Evolutionary conservation across 1,140 invertebrate species (phyloP), one percentile per base, ranked within the genome.

Genomic region (Drosophila persimilis): DNA sequence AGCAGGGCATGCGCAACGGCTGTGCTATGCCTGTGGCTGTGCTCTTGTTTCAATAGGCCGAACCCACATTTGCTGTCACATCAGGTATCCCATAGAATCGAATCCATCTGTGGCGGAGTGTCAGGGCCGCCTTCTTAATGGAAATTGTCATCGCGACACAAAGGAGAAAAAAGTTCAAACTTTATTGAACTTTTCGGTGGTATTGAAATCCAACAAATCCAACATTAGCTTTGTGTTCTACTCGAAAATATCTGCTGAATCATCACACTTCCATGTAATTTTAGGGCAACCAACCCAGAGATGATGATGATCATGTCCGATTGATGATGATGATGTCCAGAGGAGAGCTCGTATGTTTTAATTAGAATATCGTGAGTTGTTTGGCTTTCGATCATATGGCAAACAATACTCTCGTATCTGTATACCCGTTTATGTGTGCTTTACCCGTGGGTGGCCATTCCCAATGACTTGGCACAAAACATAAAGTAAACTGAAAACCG

Each of bases 301-400:
- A 74, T 67, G 17, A 65, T 50, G 48, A 70, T 43, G n/a, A 67
- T 39, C 41, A 46, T 73, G 13, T 17, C 17, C 17, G 17, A 17
- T 17, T 17, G 17, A 17, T 17, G 17, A 56, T 26, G 54, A 44
- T 56, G 15, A 17, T 24, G 35, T 39, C 57, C 52, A 53, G 64
- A 60, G 73, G 51, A 35, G n/a, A 3, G 9, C 9, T 11, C 31
- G 35, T 39, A 39, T 77, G 83, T 86, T 86, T 86, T 86, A 86
- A 86, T 86, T 86, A 88, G 83, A 86, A 86, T 86, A 88, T 86
- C 83, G 83, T 88, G 81, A 69, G 74, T 88, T 88, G 83, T 88
- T 86, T 86, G 78, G 83, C 78, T 89, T 89, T 88, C 70, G 77
- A 84, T 75, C 83, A 80, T 80, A 80, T 86, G 80, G 80, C 83